These are phyloP conservation scores for Acanthis flammea DNA, from an alignment of 2,797 vertebrate genomes.

Conservation along the genomic window DNA sequence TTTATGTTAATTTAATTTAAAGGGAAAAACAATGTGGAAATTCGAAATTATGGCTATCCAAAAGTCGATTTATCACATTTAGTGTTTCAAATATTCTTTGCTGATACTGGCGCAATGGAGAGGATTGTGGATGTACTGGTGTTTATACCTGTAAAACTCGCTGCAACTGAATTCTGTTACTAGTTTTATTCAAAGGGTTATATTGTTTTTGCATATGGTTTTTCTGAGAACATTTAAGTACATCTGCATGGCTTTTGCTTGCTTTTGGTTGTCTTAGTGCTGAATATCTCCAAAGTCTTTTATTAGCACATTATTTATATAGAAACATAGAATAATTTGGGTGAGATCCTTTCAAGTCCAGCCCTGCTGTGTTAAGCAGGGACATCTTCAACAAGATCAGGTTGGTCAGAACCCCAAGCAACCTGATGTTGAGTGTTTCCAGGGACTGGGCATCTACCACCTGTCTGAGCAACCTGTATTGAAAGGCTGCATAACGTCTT, in stretches of 20 bases:
- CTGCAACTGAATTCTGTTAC: background rate
- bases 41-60: background rate
- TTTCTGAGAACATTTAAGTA: background rate
- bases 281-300: background rate
- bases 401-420: background rate
- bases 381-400: background rate
- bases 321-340: background rate
- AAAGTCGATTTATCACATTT: background rate
- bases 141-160: background rate
- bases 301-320: background rate
- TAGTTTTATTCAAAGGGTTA: background rate
- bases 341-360: background rate
- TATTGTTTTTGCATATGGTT: background rate
- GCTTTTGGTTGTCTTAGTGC: background rate
- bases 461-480: background rate
- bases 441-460: background rate
- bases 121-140: background rate
- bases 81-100: background rate
- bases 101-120: background rate
- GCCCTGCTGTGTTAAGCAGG: rapidly evolving
- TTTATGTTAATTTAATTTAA: background rate
- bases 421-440: background rate
- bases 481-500: background rate
- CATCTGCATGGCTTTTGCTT: background rate
- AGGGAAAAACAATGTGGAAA: background rate